Percentiles rank a stretch among this genome's conserved stretches.
phyloP scores from a whole-genome alignment of 2,113 vertebrate species.

The Morone chrysops region DNA sequence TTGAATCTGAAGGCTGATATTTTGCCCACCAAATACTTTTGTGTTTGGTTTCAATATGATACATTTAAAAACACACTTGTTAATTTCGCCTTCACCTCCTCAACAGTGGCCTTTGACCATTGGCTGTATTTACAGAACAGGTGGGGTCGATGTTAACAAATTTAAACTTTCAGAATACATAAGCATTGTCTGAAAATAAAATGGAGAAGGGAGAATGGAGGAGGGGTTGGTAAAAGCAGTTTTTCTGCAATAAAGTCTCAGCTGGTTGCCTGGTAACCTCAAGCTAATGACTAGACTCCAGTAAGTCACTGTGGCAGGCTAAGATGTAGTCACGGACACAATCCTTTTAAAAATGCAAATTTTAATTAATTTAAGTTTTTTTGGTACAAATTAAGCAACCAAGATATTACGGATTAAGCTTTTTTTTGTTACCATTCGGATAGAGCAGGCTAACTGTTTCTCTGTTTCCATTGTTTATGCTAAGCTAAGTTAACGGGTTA shows the following conservation, averaged over 20 bases:
- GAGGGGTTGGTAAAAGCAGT: no score
- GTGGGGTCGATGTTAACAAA: background rate
- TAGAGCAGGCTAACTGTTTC: background rate
- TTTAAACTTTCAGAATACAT: background rate
- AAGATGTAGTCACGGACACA: background rate
- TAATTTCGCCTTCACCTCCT: no score
- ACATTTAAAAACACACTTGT: background rate
- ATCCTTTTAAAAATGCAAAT: background rate
- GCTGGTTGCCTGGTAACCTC: background rate
- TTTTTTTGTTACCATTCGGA: background rate
- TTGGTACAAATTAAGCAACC: background rate
- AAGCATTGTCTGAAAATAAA: no score
- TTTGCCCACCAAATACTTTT: background rate
- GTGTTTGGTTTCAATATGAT: background rate
- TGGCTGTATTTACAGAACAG: background rate
- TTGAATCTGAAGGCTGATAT: background rate
- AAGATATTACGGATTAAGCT: background rate
- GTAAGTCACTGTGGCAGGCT: background rate
- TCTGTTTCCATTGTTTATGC: background rate
- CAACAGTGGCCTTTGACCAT: background rate
- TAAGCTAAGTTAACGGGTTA: background rate
- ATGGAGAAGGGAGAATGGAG: no score
- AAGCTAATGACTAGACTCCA: background rate
- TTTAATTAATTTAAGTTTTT: no score
- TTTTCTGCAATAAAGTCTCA: background rate